A percentile compares a stretch with the other conserved stretches of the same genome.
phyloP scores from a whole-genome alignment of 2,888 invertebrate species.

The Thereva unica region DNA sequence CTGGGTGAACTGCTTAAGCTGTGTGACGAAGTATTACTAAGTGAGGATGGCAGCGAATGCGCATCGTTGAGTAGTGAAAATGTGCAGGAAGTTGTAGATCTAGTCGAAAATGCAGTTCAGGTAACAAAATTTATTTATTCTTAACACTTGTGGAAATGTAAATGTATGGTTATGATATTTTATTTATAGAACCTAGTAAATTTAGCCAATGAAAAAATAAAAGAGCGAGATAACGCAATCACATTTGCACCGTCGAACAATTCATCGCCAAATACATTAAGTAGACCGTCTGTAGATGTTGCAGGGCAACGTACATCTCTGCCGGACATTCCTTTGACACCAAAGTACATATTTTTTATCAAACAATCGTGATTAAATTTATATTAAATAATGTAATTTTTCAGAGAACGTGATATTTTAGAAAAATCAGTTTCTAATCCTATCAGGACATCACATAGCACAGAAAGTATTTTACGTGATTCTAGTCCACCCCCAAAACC shows the following conservation, averaged over 20 bases:
- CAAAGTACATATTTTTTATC: conserved; percentile 67
- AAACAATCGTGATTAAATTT: not conserved
- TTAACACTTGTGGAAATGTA: not conserved
- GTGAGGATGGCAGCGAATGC: conserved; percentile 63
- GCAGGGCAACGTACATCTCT: conserved; percentile 69
- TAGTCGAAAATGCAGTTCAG: conserved; percentile 74
- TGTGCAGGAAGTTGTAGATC: conserved; percentile 70
- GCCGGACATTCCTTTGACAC: conserved; percentile 81
- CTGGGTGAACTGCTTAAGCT: conserved; percentile 84
- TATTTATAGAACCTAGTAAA: conserved; percentile 69
- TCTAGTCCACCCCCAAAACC: conserved; percentile 85
- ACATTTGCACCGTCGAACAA: conserved; percentile 44
- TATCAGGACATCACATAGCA: conserved; percentile 78
- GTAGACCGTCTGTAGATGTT: conserved; percentile 56
- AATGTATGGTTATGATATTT: conserved; percentile 2
- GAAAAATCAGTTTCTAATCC: conserved; percentile 61
- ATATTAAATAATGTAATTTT: conserved; percentile 14
- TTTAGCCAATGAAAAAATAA: conserved; percentile 81
- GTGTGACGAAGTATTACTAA: conserved; percentile 85
- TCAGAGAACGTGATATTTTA: conserved; percentile 56
- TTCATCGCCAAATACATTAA: conserved; percentile 50
- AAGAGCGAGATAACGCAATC: conserved; percentile 60
- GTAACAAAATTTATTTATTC: conserved; percentile 52
- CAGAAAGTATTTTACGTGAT: conserved; percentile 76
- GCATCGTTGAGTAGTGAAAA: conserved; percentile 64